Conservation (phyloP, 2,888 invertebrate species). For the Parochlus steinenii region DNA sequence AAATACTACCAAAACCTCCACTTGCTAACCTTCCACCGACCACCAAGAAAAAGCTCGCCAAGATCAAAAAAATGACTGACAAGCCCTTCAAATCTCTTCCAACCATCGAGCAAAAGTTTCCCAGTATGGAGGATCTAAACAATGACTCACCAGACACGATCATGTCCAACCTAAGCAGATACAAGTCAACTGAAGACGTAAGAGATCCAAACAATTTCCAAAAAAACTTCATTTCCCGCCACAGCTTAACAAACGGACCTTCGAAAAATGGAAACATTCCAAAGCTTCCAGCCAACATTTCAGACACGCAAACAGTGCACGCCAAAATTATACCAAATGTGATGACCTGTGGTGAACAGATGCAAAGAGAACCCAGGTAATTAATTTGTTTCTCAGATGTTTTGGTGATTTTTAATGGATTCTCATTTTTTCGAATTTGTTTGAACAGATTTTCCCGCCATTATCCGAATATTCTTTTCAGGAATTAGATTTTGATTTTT, state of each 20-base stretch:
- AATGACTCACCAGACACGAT: neutral
- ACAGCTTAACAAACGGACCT: no score
- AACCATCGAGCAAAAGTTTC: conserved; percentile 1
- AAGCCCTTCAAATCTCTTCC: conserved; percentile 4
- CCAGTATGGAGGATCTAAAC: conserved; percentile 7
- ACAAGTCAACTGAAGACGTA: conserved; percentile 8
- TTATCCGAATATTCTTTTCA: no score
- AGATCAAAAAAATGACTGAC: neutral
- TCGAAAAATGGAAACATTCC: neutral
- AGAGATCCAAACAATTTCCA: conserved; percentile 4
- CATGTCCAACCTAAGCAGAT: conserved; percentile 2
- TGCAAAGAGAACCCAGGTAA: no score
- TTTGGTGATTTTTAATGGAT: no score
- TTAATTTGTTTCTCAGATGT: no score
- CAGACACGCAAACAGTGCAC: no score
- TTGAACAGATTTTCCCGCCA: no score
- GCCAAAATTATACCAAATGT: no score
- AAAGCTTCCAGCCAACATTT: conserved; percentile 4
- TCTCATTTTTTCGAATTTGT: no score
- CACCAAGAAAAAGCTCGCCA: neutral
- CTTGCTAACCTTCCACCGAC: neutral
- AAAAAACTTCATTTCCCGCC: no score
- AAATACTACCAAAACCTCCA: conserved; percentile 1
- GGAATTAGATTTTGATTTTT: no score
- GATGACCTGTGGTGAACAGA: no score